Conservation (phyloP, 2,888 invertebrate species). For the Pristionchus exspectatus region DNA sequence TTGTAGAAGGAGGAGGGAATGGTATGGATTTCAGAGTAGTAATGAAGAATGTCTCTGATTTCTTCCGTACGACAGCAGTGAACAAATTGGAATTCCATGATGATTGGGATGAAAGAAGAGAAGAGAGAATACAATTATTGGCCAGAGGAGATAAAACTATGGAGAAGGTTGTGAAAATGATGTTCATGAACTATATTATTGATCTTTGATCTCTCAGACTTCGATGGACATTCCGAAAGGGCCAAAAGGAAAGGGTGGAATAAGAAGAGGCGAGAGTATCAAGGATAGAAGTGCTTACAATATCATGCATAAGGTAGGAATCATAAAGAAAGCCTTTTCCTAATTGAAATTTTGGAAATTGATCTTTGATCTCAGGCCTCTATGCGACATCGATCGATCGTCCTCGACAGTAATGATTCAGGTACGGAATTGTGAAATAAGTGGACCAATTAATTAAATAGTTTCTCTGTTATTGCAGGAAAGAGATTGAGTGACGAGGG, state of each 20-base stretch:
- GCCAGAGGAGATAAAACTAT: conserved; percentile 50
- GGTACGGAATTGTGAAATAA: conserved; percentile 57
- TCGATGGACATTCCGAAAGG: conserved; percentile 23
- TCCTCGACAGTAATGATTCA: conserved; percentile 75
- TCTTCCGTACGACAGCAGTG: conserved; percentile 96
- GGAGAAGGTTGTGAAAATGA: conserved; percentile 56
- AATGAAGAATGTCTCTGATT: conserved; percentile 94
- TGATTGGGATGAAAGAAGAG: conserved; percentile 61
- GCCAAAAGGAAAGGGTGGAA: conserved; percentile 35
- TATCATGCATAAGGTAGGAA: conserved; percentile 67
- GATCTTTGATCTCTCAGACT: conserved; percentile 17
- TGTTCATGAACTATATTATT: not conserved
- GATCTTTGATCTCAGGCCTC: conserved; percentile 61
- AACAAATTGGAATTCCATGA: conserved; percentile 88
- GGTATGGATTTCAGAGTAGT: conserved; percentile 84
- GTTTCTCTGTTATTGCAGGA: not conserved
- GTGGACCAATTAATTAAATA: not conserved
- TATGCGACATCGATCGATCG: conserved; percentile 77
- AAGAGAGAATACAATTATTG: conserved; percentile 55
- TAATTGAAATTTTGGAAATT: not conserved
- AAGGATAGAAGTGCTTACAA: conserved; percentile 72
- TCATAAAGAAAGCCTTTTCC: not conserved
- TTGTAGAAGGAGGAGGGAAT: not conserved
- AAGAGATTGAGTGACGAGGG: conserved; percentile 28
- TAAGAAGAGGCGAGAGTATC: conserved; percentile 67